Evolutionary conservation across 1,140 invertebrate genomes (phyloP).

Genomic region (Bombus confusus): DNA sequence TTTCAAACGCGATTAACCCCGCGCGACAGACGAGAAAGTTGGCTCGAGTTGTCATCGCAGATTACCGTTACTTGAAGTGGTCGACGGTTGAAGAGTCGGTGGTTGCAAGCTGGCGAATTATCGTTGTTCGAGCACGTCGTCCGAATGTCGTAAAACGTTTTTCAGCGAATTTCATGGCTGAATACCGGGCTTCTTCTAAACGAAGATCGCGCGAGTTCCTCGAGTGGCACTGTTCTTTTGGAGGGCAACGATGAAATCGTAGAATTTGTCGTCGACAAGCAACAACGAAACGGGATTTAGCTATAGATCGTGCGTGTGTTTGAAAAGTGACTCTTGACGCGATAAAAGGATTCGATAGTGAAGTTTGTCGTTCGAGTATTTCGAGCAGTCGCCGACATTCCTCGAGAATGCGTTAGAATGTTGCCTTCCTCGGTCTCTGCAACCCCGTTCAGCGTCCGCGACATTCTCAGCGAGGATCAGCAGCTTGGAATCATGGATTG

Average conservation of each 20-base stretch:
- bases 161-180: neutral
- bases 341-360: neutral
- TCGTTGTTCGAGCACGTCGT: neutral
- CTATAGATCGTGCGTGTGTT: neutral
- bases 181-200: neutral
- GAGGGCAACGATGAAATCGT: neutral
- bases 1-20: neutral
- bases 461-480: constrained; percentile 85
- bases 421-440: constrained; percentile 78
- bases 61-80: neutral
- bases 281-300: neutral
- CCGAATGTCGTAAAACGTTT: neutral
- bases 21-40: accelerated
- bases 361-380: no score
- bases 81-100: neutral
- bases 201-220: neutral
- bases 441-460: constrained; percentile 90
- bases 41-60: neutral
- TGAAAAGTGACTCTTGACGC: neutral
- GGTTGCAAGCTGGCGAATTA: neutral
- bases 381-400: neutral
- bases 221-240: neutral
- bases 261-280: no score
- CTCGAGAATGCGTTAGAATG: constrained; percentile 74
- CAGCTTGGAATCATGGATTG: constrained; percentile 78